Evolutionary conservation across 92 coral and sea anemone genomes (phyloP), one percentile per base, ranked within the genome.

Genomic region (Palythoa grandiflora): DNA sequence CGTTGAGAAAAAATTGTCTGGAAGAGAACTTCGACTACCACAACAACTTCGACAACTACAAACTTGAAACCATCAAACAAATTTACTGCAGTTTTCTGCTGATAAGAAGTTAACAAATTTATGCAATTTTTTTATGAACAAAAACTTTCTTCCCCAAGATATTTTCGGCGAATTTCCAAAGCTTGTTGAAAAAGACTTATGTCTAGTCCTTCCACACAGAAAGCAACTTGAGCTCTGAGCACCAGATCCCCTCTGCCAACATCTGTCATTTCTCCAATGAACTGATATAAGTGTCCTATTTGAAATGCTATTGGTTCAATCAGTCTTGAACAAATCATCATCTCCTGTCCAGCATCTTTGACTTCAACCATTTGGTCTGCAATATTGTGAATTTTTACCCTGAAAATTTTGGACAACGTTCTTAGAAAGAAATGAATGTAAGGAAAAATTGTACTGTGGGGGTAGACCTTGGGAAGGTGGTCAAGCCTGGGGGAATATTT

Each of bases 241-340:
- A 77, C 85, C 80, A 91, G 83, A 38, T 71, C 77, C 9, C 20
- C 74, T 79, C 88, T 84, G 60, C 72, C 10, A 39, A 28, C 5
- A 14, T 40, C 38, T 53, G 80, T 40, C 37, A 89, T 28, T 83
- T 95, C 98, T 3, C 98, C 98, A 63, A 95, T 95, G 57, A 95
- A 95, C 17, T 95, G 94, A 75, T 95, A 95, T 87, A 89, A 52
- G 9, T 95, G 94, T 6, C 96, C 96, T 71, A 79, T 93, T 75
- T 83, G 89, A 79, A 95, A 93, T 51, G 98, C 98, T 53, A 93
- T 71, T 80, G 98, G 98, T 38, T 95, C 98, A n/a, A 95, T 91
- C 38, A 93, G 73, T 1, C 92, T 83, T 72, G 96, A 91, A 79
- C 90, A 93, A 20, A 95, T 86, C 11, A 83, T 61, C 48, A 93